Evolutionary conservation across 2,888 invertebrate species (phyloP), one percentile per base, ranked within the genome.

Genomic region (Polymixis lichenea): DNA sequence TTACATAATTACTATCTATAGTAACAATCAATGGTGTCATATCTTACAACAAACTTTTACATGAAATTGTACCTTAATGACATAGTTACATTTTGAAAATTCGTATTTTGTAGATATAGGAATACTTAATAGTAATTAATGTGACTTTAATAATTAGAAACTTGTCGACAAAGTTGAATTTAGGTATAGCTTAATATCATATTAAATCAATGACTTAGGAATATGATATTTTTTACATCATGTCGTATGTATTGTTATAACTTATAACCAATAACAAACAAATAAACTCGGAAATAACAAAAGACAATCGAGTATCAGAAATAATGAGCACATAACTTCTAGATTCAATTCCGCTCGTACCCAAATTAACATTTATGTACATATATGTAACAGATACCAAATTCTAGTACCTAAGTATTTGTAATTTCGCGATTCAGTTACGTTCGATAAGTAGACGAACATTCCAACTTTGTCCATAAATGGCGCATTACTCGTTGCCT

Each of bases 381-480:
- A 28, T 19, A 13, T 65, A 72, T 43, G 53, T 78, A 68, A 71
- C 46, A 77, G 70, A 75, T 77, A 79, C 51, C 62, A 72, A 84
- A 85, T 82, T 82, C 83, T 88, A 89, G 81, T 72, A 80, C 56
- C 62, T 64, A 84, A 76, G 49, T 85, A 85, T 81, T 84, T 85
- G 84, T 89, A 88, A 83, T 89, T 89, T 86, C 83, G 85, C 90
- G 90, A 91, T 91, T 91, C 91, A 90, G 91, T 92, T 91, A 89
- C 89, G 89, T 92, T 92, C 91, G 93, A 94, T 95, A 95, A 94
- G 93, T 94, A 92, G 91, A 89, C 89, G 90, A 95, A 94, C 93
- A 93, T 94, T 94, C 92, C 89, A 95, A 96, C 95, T 96, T 95
- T 93, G 92, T 93, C 94, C 95, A 95, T 95, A 95, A 95, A 95